These are phyloP conservation scores for Phenacoccus solenopsis DNA, from an alignment of 1,140 invertebrate genomes.

Conservation along the genomic window DNA sequence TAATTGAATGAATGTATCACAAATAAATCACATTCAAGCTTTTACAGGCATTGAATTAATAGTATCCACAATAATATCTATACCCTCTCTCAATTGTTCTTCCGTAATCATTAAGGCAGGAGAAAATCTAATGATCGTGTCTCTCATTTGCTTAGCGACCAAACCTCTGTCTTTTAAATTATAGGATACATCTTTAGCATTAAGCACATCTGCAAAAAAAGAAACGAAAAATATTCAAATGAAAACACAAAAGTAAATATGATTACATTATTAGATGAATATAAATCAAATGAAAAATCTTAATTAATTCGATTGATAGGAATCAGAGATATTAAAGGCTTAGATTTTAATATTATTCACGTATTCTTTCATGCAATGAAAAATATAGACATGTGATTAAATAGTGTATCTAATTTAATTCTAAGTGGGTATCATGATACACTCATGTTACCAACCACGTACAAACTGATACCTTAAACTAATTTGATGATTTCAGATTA, in stretches of 20 bases:
- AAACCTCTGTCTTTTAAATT: conserved; percentile 77
- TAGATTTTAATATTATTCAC: too few species aligned
- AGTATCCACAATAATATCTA: conserved; percentile 66
- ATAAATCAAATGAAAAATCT: not conserved
- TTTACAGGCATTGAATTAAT: conserved; percentile 25
- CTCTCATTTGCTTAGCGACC: conserved; percentile 92
- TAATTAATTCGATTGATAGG: not conserved
- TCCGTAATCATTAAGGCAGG: conserved; percentile 86
- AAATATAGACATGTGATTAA: too few species aligned
- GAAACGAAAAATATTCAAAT: conserved; percentile 19
- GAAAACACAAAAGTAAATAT: conserved; percentile 22
- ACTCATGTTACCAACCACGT: too few species aligned
- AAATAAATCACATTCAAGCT: not conserved
- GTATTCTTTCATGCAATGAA: too few species aligned
- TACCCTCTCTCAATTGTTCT: conserved; percentile 60
- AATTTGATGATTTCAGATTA: too few species aligned
- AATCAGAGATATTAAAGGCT: too few species aligned
- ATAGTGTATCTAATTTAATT: too few species aligned
- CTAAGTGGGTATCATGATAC: too few species aligned
- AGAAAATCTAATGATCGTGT: conserved; percentile 85
- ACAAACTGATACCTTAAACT: too few species aligned
- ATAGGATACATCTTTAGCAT: conserved; percentile 86
- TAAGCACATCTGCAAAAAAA: conserved; percentile 43
- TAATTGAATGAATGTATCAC: too few species aligned
- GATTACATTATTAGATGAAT: not conserved